Percentiles rank a stretch among this genome's conserved stretches.
These are phyloP conservation scores for Anabacerthia variegaticeps DNA, from an alignment of 2,797 vertebrate species.

Conservation along the genomic window DNA sequence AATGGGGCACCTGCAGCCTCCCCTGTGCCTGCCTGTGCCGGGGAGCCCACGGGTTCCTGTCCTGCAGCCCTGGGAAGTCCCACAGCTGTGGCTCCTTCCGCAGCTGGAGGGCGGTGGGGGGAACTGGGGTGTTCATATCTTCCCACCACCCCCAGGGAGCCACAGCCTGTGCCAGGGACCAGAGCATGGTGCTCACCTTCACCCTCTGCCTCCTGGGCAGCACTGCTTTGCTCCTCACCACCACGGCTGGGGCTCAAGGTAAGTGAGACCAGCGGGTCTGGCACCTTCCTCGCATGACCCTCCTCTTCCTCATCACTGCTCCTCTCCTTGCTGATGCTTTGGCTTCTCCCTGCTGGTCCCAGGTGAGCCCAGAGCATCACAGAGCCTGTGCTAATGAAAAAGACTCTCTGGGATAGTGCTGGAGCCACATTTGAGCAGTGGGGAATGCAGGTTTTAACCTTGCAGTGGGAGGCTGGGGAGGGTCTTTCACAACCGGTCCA, in stretches of 20 bases:
- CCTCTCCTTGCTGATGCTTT: not conserved
- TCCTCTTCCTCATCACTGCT: not conserved
- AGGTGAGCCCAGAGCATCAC: not conserved
- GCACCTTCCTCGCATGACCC: not conserved
- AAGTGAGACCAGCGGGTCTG: not conserved
- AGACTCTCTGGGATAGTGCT: not conserved
- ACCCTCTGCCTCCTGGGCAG: slow-evolving; percentile 17
- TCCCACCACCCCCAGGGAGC: rapidly evolving
- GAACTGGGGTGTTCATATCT: slow-evolving; percentile 28
- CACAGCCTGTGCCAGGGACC: rapidly evolving
- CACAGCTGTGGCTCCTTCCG: not conserved
- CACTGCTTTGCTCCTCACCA: not conserved
- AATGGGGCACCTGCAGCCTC: not conserved
- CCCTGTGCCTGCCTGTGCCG: rapidly evolving
- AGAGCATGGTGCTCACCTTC: not conserved
- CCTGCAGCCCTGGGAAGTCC: not conserved
- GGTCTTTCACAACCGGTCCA: not conserved
- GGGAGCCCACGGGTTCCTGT: not conserved
- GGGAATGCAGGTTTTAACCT: not conserved
- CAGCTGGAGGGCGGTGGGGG: rapidly evolving
- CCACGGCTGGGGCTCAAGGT: not conserved
- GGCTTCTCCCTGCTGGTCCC: not conserved
- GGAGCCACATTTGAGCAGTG: rapidly evolving
- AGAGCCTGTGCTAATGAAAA: not conserved
- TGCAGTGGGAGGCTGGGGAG: rapidly evolving